phyloP scores from a whole-genome alignment of 2,797 vertebrate species.

The Loris lydekkerianus region DNA sequence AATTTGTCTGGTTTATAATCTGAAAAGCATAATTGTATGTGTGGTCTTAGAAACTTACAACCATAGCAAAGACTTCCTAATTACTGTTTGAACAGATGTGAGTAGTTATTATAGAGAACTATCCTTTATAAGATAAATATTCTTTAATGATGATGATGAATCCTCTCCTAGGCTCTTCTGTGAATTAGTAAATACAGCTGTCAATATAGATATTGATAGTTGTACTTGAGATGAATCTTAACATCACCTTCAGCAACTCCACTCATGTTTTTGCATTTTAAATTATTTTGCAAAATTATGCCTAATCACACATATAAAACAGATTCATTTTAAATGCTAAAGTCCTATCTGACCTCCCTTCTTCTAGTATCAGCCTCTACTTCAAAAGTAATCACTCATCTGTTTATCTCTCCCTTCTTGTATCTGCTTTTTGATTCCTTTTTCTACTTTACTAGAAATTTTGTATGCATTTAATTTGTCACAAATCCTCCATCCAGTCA shows the following conservation, averaged over 20 bases:
- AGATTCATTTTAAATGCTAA: not conserved
- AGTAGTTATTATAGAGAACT: not conserved
- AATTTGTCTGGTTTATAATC: conserved; percentile 32
- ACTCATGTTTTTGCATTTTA: not conserved
- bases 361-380: not conserved
- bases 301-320: not conserved
- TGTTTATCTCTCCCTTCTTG: not conserved
- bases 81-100: not conserved
- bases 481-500: not conserved
- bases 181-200: not conserved
- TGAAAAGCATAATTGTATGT: conserved; percentile 18
- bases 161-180: not conserved
- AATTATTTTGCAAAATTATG: not conserved
- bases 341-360: not conserved
- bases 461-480: not conserved
- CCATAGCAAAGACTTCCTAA: not conserved
- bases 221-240: not conserved
- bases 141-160: conserved; percentile 3
- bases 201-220: not conserved
- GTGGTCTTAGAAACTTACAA: conserved; percentile 23
- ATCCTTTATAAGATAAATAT: not conserved
- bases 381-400: not conserved
- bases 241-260: not conserved
- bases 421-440: not conserved
- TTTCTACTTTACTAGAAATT: not conserved